These are phyloP conservation scores for Oryzias curvinotus DNA, from an alignment of 2,113 vertebrate genomes.

Conservation along the genomic window DNA sequence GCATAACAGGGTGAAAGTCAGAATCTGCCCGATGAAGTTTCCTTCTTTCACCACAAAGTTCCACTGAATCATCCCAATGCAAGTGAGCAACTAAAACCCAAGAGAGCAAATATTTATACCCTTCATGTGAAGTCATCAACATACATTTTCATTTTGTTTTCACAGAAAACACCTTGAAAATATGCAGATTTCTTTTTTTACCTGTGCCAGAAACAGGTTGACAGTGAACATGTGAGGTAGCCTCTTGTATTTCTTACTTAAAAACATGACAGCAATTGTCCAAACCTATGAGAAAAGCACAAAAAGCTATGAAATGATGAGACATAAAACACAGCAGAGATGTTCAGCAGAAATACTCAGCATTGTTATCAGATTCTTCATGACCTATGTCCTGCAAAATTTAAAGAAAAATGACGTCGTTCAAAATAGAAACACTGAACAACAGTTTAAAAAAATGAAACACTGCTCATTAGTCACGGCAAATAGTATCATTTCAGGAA, in stretches of 20 bases:
- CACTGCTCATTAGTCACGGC: no score
- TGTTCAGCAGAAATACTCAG: no score
- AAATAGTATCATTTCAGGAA: constrained; percentile 13
- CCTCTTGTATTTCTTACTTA: constrained; percentile 90
- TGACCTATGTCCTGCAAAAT: no score
- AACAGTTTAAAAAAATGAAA: neutral
- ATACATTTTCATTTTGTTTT: neutral
- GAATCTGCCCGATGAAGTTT: constrained; percentile 81
- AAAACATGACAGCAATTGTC: constrained; percentile 87
- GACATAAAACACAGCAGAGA: neutral
- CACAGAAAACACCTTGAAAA: neutral
- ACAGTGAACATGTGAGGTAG: constrained; percentile 90
- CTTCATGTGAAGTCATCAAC: neutral
- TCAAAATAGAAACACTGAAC: neutral
- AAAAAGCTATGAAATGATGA: neutral
- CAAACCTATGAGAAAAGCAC: constrained; percentile 80
- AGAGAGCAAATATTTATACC: neutral
- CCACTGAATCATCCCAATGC: constrained; percentile 92
- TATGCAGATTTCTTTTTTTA: constrained; percentile 34
- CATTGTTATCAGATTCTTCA: no score
- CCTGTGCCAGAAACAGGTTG: constrained; percentile 93
- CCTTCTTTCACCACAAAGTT: constrained; percentile 84
- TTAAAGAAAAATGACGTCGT: neutral
- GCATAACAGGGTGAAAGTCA: constrained; percentile 88
- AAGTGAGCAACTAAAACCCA: constrained; percentile 80